Base-by-base conservation (phyloP, 1,140 invertebrate genomes). In the Holotrichia oblita region DNA sequence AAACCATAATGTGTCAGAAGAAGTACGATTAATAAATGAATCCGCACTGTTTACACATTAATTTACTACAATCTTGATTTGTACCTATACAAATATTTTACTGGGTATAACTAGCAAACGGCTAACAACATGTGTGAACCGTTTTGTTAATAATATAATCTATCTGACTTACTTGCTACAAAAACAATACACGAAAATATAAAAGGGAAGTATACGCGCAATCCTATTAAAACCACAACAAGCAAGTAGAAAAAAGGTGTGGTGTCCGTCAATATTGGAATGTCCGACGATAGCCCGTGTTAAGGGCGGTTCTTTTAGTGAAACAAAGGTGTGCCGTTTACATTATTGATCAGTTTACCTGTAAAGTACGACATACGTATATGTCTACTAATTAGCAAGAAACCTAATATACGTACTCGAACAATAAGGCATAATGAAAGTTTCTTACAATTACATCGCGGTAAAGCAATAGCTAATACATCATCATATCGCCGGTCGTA, bases 271-370 rank as follows among this genome's bases (percentile, higher is more conserved):
- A 24, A 69, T 69, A 20, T 69, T 24, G 61, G 10, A 69, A 69
- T 22, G 59, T 61, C 20, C 59, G 59, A 61, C 17, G 20, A 14
- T 61, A 22, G 61, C 61, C 6, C 22, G 9, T 22, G 61, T 14
- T 69, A 20, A 27, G 20, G 61, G 61, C 61, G 61, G 22, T 34
- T 22, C 61, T 24, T 69, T 69, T 69, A 34, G 20, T 34, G 61
- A 69, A 69, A 69, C 61, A 69, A 69, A 69, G 61, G 61, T 34
- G 61, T 34, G 61, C 22, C 61, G 61, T 69, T 69, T 69, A 20
- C 61, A 69, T 69, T 69, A 69, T 69, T 69, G 61, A 69, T 69
- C 61, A 69, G 27, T 69, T 69, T 69, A 34, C 61, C 10, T 22
- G 27, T 69, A 27, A 69, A 69, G 20, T 7, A 27, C 8, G 24